Base-by-base conservation (phyloP, 2,888 invertebrate species). In the Leptodirus hochenwartii region DNA sequence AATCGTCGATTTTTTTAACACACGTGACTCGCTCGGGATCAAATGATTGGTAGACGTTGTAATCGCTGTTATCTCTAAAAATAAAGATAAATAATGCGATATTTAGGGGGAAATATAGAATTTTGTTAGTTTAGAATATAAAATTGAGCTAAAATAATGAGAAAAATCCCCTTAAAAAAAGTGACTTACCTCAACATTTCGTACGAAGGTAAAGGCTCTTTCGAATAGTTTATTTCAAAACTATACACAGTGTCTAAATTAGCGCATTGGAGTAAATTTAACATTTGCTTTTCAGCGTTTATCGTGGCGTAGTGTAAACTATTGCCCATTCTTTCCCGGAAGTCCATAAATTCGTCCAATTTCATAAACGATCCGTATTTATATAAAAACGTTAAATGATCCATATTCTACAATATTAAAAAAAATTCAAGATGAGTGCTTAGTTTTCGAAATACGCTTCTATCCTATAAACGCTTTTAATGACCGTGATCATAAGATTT, bases 311-410 rank as follows among this genome's bases (percentile, higher is more conserved):
- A 76, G 56, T 90, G 81, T 32, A 80, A 59, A 38, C 91, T 91
- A 43, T 77, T 74, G 42, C 76, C 74, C 35, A 93, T 58, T 27
- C 80, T 66, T 42, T 76, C 73, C 42, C 79, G 68, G 52, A 91
- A 82, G 47, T 77, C 72, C 45, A 82, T 72, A 50, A 95, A 80
- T 54, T 93, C 91, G 41, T 79, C 72, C 40, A 93, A 68, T 64
- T 91, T 90, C 41, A 77, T 72, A 59, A 91, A 91, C 25, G 91
- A 88, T 8, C 93, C 91, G 56, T 77, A 91, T 50, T 91, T 90
- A 60, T 91, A 93, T 5, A 85, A 82, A 46, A 82, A 75, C 15
- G 88, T 82, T 30, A 93, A 64, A 51, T 88, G 84, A 53, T 93
- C 93, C 27, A 84, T 70, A 45, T 85, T 81, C 82, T 85, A 61